Percentiles rank a stretch among this genome's conserved stretches.
phyloP scores from a whole-genome alignment of 2,797 vertebrate genomes.

The Microctenopoma lineatum region DNA sequence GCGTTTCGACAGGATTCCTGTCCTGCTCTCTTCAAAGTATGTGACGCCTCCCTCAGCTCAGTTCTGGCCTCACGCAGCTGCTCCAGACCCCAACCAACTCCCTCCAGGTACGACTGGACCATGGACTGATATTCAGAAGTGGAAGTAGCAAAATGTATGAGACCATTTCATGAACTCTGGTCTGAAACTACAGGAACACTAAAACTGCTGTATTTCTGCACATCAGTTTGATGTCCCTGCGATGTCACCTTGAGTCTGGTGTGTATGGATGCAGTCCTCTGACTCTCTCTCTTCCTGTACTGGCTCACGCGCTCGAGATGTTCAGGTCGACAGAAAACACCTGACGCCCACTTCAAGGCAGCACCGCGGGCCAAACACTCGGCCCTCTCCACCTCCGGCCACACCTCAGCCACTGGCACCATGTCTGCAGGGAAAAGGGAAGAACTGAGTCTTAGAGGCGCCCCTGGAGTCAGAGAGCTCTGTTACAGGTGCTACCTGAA shows the following conservation, averaged over 20 bases:
- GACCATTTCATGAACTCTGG: neutral
- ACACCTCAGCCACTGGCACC: constrained; percentile 75
- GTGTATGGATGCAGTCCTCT: constrained; percentile 91
- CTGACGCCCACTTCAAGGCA: constrained; percentile 96
- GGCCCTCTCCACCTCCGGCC: constrained; percentile 92
- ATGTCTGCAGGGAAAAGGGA: constrained; percentile 24
- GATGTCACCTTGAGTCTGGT: constrained; percentile 91
- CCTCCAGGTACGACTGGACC: constrained; percentile 95
- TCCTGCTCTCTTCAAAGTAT: constrained; percentile 79
- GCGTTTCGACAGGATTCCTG: constrained; percentile 78
- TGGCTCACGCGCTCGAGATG: constrained; percentile 90
- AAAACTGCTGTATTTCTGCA: neutral
- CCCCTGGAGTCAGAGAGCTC: too few species aligned
- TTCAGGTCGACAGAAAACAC: constrained; percentile 93
- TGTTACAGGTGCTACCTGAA: too few species aligned
- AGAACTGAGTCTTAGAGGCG: too few species aligned
- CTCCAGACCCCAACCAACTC: constrained; percentile 89
- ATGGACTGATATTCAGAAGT: constrained; percentile 84
- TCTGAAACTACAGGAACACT: too few species aligned
- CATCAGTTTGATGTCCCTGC: neutral
- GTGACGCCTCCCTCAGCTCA: constrained; percentile 81
- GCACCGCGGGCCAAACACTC: constrained; percentile 92
- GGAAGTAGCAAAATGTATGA: neutral
- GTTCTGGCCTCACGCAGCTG: constrained; percentile 86
- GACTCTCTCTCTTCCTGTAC: constrained; percentile 91